These are phyloP conservation scores for Parambassis ranga DNA, from an alignment of 2,797 vertebrate genomes.

Conservation along the genomic window DNA sequence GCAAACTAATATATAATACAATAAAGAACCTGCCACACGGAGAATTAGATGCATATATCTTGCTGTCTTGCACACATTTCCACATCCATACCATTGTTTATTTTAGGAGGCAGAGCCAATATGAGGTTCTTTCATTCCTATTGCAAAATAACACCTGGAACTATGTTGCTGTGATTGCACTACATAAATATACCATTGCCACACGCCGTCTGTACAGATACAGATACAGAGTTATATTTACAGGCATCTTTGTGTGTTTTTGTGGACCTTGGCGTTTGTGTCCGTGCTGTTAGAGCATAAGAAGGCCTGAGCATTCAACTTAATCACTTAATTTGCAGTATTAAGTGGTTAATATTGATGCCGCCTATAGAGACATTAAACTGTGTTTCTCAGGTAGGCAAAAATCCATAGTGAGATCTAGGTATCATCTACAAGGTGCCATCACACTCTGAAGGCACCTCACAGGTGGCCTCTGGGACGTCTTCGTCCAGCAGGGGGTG, in stretches of 20 bases:
- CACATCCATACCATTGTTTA: too few relatives aligned
- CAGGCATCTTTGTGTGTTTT: neutral
- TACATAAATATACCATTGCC: too few relatives aligned
- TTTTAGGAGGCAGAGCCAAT: too few relatives aligned
- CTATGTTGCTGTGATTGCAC: too few relatives aligned
- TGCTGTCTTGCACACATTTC: too few relatives aligned
- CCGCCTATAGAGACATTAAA: neutral
- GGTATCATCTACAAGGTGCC: neutral
- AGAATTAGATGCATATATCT: too few relatives aligned
- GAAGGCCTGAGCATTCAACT: too few relatives aligned
- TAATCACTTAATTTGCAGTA: neutral
- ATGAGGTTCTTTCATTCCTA: neutral
- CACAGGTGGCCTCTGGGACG: neutral
- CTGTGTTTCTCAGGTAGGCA: neutral
- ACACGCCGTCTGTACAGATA: neutral
- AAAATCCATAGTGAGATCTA: neutral
- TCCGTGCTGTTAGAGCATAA: too few relatives aligned
- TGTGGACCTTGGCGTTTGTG: neutral
- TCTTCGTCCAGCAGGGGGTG: conserved; percentile 39
- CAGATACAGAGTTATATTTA: too few relatives aligned
- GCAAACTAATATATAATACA: too few relatives aligned
- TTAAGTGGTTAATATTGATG: neutral
- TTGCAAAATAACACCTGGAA: too few relatives aligned
- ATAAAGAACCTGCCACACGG: too few relatives aligned
- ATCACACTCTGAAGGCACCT: conserved; percentile 1